Conservation (phyloP, 2,888 invertebrate genomes). For the Cordylochernes scorpioides region DNA sequence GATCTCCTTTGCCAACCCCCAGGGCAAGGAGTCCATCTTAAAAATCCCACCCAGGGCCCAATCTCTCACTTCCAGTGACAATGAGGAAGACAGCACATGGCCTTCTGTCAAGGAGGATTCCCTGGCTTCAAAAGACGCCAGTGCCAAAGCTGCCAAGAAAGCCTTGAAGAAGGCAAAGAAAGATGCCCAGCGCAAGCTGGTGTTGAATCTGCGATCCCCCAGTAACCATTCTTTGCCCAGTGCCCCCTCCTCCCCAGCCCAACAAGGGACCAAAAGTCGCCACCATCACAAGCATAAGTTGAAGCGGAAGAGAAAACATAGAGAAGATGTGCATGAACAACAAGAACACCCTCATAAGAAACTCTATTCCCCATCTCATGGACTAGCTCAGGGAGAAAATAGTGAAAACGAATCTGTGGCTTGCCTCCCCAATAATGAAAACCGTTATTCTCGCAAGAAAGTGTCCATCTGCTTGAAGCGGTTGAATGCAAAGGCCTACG, state of each 20-base stretch:
- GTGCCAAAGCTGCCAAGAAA: slow-evolving; percentile 39
- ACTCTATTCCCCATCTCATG: not conserved
- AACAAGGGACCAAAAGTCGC: slow-evolving; percentile 9
- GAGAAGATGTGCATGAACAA: slow-evolving; percentile 4
- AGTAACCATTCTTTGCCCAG: slow-evolving; percentile 16
- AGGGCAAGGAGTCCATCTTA: slow-evolving; percentile 52
- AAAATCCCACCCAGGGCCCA: slow-evolving; percentile 44
- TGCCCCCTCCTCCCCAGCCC: slow-evolving; percentile 2
- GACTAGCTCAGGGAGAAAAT: slow-evolving; percentile 2
- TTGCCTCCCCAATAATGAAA: too few relatives aligned
- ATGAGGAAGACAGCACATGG: not conserved
- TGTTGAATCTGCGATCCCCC: slow-evolving; percentile 1
- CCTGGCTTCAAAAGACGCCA: slow-evolving; percentile 19
- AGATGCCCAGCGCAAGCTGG: slow-evolving; percentile 38
- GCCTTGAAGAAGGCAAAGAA: slow-evolving; percentile 53
- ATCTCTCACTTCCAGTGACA: not conserved
- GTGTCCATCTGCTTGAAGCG: slow-evolving; percentile 45
- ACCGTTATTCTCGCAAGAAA: too few relatives aligned
- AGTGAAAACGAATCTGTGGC: slow-evolving; percentile 26
- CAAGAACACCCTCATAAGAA: slow-evolving; percentile 1
- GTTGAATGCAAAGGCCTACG: slow-evolving; percentile 39
- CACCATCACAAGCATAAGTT: slow-evolving; percentile 31
- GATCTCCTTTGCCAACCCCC: slow-evolving; percentile 43
- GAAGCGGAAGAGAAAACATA: slow-evolving; percentile 38
- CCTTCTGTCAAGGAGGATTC: slow-evolving; percentile 1